Percentiles rank a stretch among this genome's conserved stretches.
phyloP scores from a whole-genome alignment of 2,888 invertebrate species.

The Plebejus argus region DNA sequence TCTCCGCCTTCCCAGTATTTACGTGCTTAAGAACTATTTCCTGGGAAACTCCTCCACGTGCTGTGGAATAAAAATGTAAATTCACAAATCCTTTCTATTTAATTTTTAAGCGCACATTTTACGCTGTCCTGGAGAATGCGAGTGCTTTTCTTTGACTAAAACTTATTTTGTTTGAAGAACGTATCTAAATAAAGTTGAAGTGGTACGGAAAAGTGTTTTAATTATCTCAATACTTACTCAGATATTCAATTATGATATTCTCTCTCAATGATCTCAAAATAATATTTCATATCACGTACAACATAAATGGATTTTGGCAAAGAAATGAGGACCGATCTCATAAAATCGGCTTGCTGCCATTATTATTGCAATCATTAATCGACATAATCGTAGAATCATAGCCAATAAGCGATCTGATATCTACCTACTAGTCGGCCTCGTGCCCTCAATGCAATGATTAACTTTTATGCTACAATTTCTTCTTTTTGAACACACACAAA shows the following conservation, averaged over 20 bases:
- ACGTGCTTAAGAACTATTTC: slow-evolving; percentile 73
- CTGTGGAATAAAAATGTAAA: slow-evolving; percentile 63
- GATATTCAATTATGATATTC: not conserved
- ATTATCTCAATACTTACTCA: not conserved
- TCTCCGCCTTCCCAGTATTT: slow-evolving; percentile 60
- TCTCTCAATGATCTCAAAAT: not conserved
- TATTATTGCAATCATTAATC: not conserved
- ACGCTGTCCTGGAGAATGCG: slow-evolving; percentile 20
- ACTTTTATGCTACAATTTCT: not conserved
- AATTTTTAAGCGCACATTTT: slow-evolving; percentile 38
- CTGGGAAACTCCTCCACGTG: slow-evolving; percentile 56
- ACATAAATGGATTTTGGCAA: not conserved
- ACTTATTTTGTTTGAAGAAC: not conserved
- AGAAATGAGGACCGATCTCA: not conserved
- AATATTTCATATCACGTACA: not conserved
- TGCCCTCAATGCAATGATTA: not conserved
- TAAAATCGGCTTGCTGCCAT: not conserved
- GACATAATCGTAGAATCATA: not conserved
- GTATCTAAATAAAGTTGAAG: not conserved
- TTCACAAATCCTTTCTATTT: slow-evolving; percentile 51
- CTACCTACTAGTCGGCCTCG: not conserved
- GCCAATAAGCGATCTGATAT: not conserved
- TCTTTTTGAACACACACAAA: too few species aligned
- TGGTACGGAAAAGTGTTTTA: not conserved
- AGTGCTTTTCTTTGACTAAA: not conserved